These are phyloP conservation scores for Elachura formosa DNA, from an alignment of 2,113 vertebrate species.

Conservation along the genomic window DNA sequence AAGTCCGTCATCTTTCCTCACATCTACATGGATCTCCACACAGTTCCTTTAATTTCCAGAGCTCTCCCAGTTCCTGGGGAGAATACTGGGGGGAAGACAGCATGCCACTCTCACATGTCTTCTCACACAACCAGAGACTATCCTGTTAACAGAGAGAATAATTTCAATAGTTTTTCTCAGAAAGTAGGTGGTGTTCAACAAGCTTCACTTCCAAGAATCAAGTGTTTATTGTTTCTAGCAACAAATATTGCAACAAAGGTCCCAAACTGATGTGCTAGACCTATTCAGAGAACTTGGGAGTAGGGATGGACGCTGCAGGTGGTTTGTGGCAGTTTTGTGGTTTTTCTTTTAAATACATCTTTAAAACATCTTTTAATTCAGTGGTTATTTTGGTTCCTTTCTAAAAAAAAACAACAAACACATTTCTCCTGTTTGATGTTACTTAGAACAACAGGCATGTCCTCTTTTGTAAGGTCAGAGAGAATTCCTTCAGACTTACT, in stretches of 20 bases:
- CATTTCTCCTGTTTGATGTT: not conserved
- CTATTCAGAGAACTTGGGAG: not conserved
- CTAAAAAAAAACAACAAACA: not conserved
- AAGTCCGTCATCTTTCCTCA: conserved; percentile 53
- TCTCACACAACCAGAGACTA: conserved; percentile 91
- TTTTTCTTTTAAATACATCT: not conserved
- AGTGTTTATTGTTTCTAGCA: not conserved
- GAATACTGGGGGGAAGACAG: conserved; percentile 93
- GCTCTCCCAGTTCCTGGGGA: conserved; percentile 76
- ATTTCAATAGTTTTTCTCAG: not conserved
- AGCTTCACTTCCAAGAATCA: not conserved
- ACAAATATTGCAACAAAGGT: not conserved
- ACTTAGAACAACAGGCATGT: not conserved
- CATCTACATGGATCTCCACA: conserved; percentile 91
- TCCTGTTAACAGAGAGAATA: conserved; percentile 74
- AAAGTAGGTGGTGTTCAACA: not conserved
- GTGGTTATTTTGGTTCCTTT: not conserved
- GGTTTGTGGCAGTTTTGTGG: not conserved
- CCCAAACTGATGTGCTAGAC: not conserved
- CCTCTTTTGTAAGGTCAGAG: not conserved
- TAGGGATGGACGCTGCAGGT: not conserved
- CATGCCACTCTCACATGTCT: conserved; percentile 89
- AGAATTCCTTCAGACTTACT: not conserved
- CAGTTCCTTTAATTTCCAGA: conserved; percentile 82
- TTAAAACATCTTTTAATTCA: not conserved